Conservation (phyloP, 2,888 invertebrate species). For the Athalia circularis region DNA sequence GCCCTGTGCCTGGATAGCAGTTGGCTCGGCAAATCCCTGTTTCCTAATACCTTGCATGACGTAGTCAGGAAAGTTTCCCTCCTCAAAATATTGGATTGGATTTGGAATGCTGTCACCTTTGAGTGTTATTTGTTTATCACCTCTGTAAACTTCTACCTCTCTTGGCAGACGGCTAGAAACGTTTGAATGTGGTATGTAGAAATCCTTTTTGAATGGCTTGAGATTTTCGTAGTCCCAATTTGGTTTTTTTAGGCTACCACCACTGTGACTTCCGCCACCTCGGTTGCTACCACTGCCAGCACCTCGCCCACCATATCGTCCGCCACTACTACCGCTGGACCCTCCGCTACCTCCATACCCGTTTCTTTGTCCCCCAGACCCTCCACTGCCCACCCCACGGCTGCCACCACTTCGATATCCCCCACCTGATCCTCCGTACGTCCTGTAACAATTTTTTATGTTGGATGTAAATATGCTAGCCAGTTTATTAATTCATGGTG, state of each 20-base stretch:
- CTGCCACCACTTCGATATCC: slow-evolving; percentile 58
- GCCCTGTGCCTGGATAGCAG: slow-evolving; percentile 89
- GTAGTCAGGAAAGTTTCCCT: slow-evolving; percentile 86
- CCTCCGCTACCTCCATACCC: slow-evolving; percentile 50
- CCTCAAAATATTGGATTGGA: slow-evolving; percentile 87
- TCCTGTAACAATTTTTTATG: slow-evolving; percentile 57
- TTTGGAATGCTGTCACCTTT: slow-evolving; percentile 84
- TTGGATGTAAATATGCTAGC: not conserved
- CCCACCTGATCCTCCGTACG: slow-evolving; percentile 65
- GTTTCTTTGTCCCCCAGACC: slow-evolving; percentile 48
- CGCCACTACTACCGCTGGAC: slow-evolving; percentile 71
- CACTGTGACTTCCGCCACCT: slow-evolving; percentile 62
- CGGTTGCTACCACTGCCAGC: slow-evolving; percentile 48
- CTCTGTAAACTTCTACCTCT: slow-evolving; percentile 83
- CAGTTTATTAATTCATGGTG: too few relatives aligned
- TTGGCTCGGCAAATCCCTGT: slow-evolving; percentile 85
- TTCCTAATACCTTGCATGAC: slow-evolving; percentile 80
- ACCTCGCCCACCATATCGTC: slow-evolving; percentile 52
- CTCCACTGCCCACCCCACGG: slow-evolving; percentile 53
- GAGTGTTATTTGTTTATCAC: slow-evolving; percentile 83
- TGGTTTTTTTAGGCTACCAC: slow-evolving; percentile 76
- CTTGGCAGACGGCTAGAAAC: slow-evolving; percentile 79
- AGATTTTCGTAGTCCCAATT: slow-evolving; percentile 77
- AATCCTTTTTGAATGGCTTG: slow-evolving; percentile 88
- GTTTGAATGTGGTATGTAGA: slow-evolving; percentile 84